A percentile compares a stretch with the other conserved stretches of the same genome.
Conservation (phyloP, 1,140 invertebrate genomes). For the Pogonus chalceus region DNA sequence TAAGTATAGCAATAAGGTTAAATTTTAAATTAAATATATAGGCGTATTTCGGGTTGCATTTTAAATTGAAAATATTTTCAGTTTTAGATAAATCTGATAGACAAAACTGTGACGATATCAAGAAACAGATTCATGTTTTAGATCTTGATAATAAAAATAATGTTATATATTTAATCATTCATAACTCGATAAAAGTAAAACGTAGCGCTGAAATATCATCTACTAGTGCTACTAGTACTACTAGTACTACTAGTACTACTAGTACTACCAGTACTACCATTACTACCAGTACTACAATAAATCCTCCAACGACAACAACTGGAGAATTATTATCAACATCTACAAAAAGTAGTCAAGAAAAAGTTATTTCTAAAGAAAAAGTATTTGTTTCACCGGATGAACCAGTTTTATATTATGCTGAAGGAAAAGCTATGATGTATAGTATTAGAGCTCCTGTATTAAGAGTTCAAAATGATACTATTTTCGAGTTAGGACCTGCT, state of each 20-base stretch:
- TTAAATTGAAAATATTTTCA: not conserved
- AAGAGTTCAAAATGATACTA: not conserved
- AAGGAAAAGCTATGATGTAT: slow-evolving; percentile 7
- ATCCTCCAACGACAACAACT: not conserved
- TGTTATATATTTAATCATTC: not conserved
- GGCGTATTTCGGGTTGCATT: too few species aligned
- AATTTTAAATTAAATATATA: not conserved
- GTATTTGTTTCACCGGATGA: not conserved
- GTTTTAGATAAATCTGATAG: not conserved
- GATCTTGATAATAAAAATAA: not conserved
- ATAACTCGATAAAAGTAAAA: not conserved
- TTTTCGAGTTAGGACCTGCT: not conserved
- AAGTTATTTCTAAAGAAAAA: not conserved
- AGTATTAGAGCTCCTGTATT: not conserved
- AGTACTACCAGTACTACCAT: not conserved
- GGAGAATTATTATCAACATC: not conserved
- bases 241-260: not conserved
- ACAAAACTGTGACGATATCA: not conserved
- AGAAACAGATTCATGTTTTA: not conserved
- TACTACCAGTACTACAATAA: too few species aligned
- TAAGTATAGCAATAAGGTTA: not conserved
- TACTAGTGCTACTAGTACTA: not conserved
- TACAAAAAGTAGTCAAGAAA: not conserved
- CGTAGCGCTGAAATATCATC: not conserved
- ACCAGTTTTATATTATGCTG: not conserved